Percentiles rank a stretch among this genome's conserved stretches.
These are phyloP conservation scores for Itoplectis maculator DNA, from an alignment of 2,888 invertebrate species.

Conservation along the genomic window DNA sequence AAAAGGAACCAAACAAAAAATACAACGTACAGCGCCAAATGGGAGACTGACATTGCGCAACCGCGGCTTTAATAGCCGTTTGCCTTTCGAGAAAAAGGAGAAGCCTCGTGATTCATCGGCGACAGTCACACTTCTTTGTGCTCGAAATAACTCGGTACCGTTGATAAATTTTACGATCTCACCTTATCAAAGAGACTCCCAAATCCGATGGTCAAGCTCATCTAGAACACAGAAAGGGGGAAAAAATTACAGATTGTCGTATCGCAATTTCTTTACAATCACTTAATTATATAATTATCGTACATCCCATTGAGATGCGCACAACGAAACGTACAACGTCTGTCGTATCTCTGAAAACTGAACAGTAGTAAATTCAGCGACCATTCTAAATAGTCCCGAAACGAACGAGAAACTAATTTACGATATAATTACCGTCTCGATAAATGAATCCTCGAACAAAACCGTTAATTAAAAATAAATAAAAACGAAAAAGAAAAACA, in stretches of 20 bases:
- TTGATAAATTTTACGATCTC: slow-evolving; percentile 29
- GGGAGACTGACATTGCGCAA: slow-evolving; percentile 20
- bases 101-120: slow-evolving; percentile 26
- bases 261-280: too few relatives aligned
- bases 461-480: not conserved
- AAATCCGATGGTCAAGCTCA: slow-evolving; percentile 11
- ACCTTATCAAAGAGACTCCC: slow-evolving; percentile 27
- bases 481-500: not conserved
- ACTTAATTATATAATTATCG: too few relatives aligned
- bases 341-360: too few relatives aligned
- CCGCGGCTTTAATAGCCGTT: slow-evolving; percentile 22
- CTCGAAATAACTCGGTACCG: slow-evolving; percentile 5
- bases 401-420: too few relatives aligned
- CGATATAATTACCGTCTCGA: too few relatives aligned
- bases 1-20: not conserved
- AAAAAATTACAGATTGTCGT: slow-evolving; percentile 9
- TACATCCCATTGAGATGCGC: too few relatives aligned
- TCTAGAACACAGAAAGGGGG: slow-evolving; percentile 7
- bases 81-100: slow-evolving; percentile 26
- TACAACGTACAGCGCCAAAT: not conserved
- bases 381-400: too few relatives aligned
- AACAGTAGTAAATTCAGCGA: too few relatives aligned
- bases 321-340: too few relatives aligned
- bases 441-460: not conserved
- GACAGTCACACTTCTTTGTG: not conserved